Percentiles rank a stretch among this genome's conserved stretches.
phyloP scores from a whole-genome alignment of 2,888 invertebrate species.

The Campoletis raptor region DNA sequence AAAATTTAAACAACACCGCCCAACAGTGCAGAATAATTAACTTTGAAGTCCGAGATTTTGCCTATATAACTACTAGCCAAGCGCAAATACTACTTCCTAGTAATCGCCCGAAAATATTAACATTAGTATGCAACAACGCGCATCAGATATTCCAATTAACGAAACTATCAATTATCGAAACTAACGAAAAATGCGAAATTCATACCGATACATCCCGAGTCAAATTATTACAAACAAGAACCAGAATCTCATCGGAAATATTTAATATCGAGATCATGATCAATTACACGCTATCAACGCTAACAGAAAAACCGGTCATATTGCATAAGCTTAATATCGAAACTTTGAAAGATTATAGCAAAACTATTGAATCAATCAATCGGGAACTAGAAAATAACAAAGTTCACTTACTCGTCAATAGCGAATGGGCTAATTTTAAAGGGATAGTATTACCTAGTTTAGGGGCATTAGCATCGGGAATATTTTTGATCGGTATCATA shows the following conservation, averaged over 20 bases:
- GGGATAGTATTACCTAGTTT: slow-evolving; percentile 25
- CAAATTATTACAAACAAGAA: slow-evolving; percentile 19
- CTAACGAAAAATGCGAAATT: slow-evolving; percentile 24
- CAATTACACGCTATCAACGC: background rate
- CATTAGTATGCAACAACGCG: background rate
- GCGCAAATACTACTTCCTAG: slow-evolving; percentile 26
- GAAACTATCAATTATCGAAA: slow-evolving; percentile 17
- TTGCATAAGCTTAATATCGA: slow-evolving; percentile 19
- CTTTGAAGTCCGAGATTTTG: slow-evolving; percentile 16
- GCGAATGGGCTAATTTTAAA: slow-evolving; percentile 39
- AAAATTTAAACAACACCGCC: background rate
- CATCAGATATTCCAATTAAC: slow-evolving; percentile 18
- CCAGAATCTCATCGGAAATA: background rate
- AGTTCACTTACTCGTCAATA: slow-evolving; percentile 24
- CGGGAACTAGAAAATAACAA: slow-evolving; percentile 18
- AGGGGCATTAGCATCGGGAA: slow-evolving; percentile 15
- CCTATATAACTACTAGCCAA: slow-evolving; percentile 4
- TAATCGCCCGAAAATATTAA: slow-evolving; percentile 13
- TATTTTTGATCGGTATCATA: slow-evolving; percentile 20
- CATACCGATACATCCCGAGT: slow-evolving; percentile 8
- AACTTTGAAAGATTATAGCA: slow-evolving; percentile 33
- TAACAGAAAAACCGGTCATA: background rate
- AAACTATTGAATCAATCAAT: slow-evolving; percentile 20
- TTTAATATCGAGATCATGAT: slow-evolving; percentile 16
- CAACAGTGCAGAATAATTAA: slow-evolving; percentile 14